phyloP scores from a whole-genome alignment of 2,113 vertebrate genomes.

The Bufo gargarizans region DNA sequence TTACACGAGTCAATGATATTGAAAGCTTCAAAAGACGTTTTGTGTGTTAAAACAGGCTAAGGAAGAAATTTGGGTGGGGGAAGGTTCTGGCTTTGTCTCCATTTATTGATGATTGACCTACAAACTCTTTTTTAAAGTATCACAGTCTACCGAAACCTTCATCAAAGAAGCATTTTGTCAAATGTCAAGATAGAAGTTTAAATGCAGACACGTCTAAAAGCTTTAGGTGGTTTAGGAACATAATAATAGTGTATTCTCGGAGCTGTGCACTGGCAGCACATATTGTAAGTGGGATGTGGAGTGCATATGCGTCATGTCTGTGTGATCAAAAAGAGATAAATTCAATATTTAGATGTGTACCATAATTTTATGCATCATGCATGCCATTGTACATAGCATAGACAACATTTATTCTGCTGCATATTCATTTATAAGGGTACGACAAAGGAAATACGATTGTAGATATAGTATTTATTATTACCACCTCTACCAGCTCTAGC shows the following conservation, averaged over 20 bases:
- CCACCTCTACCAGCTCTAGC: neutral
- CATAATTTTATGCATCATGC: conserved; percentile 51
- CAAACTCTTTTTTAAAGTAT: conserved; percentile 3
- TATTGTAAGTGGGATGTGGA: conserved; percentile 58
- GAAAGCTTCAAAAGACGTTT: neutral
- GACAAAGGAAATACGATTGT: neutral
- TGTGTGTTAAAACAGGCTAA: conserved; percentile 6
- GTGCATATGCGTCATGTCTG: conserved; percentile 55
- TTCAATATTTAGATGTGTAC: conserved; percentile 55
- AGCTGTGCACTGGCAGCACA: conserved; percentile 52
- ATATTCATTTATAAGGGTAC: neutral
- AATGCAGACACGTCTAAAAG: conserved; percentile 10
- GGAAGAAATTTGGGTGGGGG: neutral
- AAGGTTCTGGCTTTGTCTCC: neutral
- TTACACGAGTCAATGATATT: neutral
- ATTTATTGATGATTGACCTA: conserved; percentile 26
- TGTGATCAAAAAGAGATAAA: conserved; percentile 53
- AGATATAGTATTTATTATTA: neutral
- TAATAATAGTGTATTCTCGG: conserved; percentile 31
- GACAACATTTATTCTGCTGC: conserved; percentile 39
- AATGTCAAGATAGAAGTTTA: neutral
- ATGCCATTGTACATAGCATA: conserved; percentile 35
- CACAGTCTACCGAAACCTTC: conserved; percentile 4
- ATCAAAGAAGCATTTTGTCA: conserved; percentile 38
- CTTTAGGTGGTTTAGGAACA: conserved; percentile 40